phyloP scores from a whole-genome alignment of 1,140 invertebrate species.

The Calephelis virginiensis region DNA sequence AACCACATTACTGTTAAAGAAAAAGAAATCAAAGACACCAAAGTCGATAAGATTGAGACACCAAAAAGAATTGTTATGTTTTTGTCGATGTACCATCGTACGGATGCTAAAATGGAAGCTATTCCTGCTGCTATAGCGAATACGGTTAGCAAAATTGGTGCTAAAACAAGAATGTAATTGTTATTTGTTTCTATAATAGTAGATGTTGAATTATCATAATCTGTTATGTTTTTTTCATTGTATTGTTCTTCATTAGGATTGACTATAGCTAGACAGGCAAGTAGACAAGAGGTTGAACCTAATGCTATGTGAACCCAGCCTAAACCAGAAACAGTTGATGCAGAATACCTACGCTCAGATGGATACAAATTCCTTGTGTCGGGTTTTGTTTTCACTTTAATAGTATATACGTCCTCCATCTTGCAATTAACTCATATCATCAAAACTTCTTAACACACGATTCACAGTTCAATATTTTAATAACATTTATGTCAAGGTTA shows the following conservation, averaged over 20 bases:
- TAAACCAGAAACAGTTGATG: constrained; percentile 82
- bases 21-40: constrained; percentile 64
- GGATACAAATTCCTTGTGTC: constrained; percentile 80
- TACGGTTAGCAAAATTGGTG: constrained; percentile 70
- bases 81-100: constrained; percentile 82
- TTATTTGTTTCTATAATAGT: constrained; percentile 31
- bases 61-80: constrained; percentile 82
- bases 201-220: constrained; percentile 37
- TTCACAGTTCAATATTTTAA: constrained; percentile 16
- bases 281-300: constrained; percentile 74
- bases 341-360: constrained; percentile 83
- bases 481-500: constrained; percentile 22
- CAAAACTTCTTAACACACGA: constrained; percentile 16
- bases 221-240: constrained; percentile 29
- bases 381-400: constrained; percentile 81
- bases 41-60: constrained; percentile 70
- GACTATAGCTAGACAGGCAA: constrained; percentile 77
- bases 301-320: constrained; percentile 80
- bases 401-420: constrained; percentile 83
- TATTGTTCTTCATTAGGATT: constrained; percentile 50
- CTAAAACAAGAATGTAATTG: constrained; percentile 56
- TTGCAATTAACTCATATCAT: constrained; percentile 46
- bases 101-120: constrained; percentile 80
- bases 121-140: constrained; percentile 77
- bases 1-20: constrained; percentile 63